Evolutionary conservation across 2,113 vertebrate genomes (phyloP), one percentile per base, ranked within the genome.

Genomic region (Cynocephalus volans): DNA sequence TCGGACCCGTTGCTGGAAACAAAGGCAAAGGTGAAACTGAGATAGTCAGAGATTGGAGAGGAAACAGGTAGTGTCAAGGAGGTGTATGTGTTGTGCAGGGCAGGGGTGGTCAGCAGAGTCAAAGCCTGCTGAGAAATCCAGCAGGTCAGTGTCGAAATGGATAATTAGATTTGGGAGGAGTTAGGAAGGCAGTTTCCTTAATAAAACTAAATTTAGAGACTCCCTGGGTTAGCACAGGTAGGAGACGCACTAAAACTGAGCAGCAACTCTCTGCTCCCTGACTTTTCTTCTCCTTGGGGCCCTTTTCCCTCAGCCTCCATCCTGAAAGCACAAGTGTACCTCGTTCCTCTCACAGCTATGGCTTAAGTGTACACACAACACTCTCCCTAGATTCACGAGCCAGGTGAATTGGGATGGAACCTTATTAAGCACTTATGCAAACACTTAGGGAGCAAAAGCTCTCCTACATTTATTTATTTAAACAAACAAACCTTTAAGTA

Each of bases 381-480:
- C 45, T 76, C 36, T 69, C 21, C 33, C 8, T 5, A 19, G 36
- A 18, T 50, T 88, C 77, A 70, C 13, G 8, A 33, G 10, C 50
- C 48, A 45, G 50, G 54, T 77, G 62, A 88, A 72, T 33, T 24
- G 36, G 14, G n/a, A 62, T 10, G 12, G 70, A 88, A 72, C 6
- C 48, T 95, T 77, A 82, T 82, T 88, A 82, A 62, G 83, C n/a
- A 50, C 19, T 21, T 69, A 86, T 24, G 33, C 56, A 86, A 67
- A 87, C 21, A 58, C 60, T 58, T 60, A 60, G 28, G 31, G 24
- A 70, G 70, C 60, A 75, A 90, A 86, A 87, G 28, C 26, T 36
- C 45, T 73, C 41, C 48, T 28, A 41, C 12, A 50, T 80, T 36
- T 82, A 36, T 93, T 85, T 72, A n/a, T 21, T 21, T 72, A 85